Evolutionary conservation across 2,797 vertebrate species (phyloP).

Genomic region (Cyprinella venusta): DNA sequence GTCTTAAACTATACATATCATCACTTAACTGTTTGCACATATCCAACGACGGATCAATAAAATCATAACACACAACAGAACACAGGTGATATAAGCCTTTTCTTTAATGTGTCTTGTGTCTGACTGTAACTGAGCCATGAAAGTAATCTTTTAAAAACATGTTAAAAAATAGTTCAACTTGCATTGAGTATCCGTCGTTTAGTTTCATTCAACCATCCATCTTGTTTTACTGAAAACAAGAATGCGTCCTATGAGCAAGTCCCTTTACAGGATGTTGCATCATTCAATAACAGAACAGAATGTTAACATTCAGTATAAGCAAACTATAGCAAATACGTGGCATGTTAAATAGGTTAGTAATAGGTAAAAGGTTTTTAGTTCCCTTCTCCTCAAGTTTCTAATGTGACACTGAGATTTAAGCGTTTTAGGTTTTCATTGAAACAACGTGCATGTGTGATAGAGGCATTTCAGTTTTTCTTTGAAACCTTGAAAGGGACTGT

Average conservation of each 20-base stretch:
- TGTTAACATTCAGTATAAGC: neutral
- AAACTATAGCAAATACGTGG: neutral
- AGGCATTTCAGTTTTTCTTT: slow-evolving; percentile 36
- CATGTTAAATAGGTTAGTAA: neutral
- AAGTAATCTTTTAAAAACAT: neutral
- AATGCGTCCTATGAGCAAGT: neutral
- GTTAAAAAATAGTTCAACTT: neutral
- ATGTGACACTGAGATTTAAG: neutral
- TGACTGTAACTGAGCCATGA: neutral
- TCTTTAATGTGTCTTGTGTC: neutral
- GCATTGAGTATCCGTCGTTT: neutral
- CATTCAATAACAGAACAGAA: neutral
- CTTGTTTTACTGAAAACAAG: neutral
- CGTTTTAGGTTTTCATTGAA: neutral
- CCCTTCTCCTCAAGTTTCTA: neutral
- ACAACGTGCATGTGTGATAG: neutral
- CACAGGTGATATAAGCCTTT: neutral
- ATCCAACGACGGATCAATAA: neutral
- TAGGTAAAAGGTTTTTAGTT: neutral
- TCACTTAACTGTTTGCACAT: neutral
- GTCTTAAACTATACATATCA: neutral
- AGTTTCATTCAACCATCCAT: neutral
- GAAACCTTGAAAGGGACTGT: slow-evolving; percentile 68
- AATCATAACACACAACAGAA: neutral
- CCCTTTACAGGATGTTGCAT: slow-evolving; percentile 6